These are phyloP conservation scores for Tenualosa thibaudeaui DNA, from an alignment of 2,797 vertebrate genomes.

Conservation along the genomic window DNA sequence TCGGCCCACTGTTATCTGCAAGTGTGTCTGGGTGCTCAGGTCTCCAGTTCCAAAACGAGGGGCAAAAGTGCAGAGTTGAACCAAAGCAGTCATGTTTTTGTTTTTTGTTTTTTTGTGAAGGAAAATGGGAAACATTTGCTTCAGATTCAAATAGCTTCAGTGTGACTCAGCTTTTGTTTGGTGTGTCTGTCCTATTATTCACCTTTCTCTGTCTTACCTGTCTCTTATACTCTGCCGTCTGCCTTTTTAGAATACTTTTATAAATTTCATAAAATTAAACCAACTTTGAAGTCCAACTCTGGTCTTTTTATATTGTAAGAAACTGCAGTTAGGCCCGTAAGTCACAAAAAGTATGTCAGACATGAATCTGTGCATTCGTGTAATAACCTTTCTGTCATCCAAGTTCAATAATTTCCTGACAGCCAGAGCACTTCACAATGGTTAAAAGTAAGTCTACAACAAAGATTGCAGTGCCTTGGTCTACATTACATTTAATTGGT, in stretches of 20 bases:
- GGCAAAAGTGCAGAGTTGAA: not conserved
- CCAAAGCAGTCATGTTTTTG: not conserved
- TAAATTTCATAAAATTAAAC: not conserved
- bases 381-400: not conserved
- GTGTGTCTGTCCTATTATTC: not conserved
- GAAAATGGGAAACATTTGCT: not conserved
- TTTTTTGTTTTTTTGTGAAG: not conserved
- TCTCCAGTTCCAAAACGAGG: not conserved
- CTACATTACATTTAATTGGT: not conserved
- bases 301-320: not conserved
- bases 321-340: not conserved
- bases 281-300: not conserved
- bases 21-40: not conserved
- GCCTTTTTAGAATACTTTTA: not conserved
- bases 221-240: not conserved
- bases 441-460: not conserved
- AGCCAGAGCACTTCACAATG: not conserved
- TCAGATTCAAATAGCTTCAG: not conserved
- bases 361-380: not conserved
- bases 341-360: not conserved
- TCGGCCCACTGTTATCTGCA: conserved; percentile 31
- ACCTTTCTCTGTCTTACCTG: not conserved
- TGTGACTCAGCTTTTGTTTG: not conserved
- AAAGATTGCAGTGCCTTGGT: too few relatives aligned
- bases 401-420: not conserved